A percentile compares a stretch with the other conserved stretches of the same genome.
phyloP scores from a whole-genome alignment of 1,140 invertebrate genomes.

The Holotrichia oblita region DNA sequence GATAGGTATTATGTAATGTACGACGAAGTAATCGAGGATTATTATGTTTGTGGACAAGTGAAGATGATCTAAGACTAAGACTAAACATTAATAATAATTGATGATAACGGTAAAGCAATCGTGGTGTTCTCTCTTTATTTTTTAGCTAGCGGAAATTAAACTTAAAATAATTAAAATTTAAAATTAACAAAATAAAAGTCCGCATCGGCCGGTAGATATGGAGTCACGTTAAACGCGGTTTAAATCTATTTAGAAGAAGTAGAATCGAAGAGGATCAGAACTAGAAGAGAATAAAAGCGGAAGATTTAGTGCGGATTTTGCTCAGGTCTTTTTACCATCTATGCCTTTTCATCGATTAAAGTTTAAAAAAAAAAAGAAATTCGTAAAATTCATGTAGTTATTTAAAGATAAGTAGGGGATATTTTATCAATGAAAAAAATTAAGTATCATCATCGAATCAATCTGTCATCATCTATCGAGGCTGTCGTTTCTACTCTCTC shows the following conservation, averaged over 20 bases:
- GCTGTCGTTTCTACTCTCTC: neutral
- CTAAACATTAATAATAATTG: neutral
- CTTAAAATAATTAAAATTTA: constrained; percentile 34
- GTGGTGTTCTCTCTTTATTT: constrained; percentile 45
- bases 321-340: constrained; percentile 45
- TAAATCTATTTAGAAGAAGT: no score
- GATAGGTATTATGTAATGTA: constrained; percentile 4
- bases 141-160: constrained; percentile 25
- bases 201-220: neutral
- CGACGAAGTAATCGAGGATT: neutral
- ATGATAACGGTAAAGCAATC: constrained; percentile 46
- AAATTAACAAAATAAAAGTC: constrained; percentile 30
- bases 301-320: constrained; percentile 16
- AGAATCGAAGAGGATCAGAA: constrained; percentile 29
- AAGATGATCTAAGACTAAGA: neutral
- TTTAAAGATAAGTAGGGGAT: neutral
- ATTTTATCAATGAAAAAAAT: neutral
- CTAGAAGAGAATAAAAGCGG: neutral
- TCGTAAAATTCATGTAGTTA: neutral
- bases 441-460: neutral
- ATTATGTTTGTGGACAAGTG: neutral
- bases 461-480: neutral
- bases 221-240: neutral
- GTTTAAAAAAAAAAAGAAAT: constrained; percentile 5
- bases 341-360: constrained; percentile 42